Conservation (phyloP, 2,113 vertebrate genomes). For the Asarcornis scutulata region DNA sequence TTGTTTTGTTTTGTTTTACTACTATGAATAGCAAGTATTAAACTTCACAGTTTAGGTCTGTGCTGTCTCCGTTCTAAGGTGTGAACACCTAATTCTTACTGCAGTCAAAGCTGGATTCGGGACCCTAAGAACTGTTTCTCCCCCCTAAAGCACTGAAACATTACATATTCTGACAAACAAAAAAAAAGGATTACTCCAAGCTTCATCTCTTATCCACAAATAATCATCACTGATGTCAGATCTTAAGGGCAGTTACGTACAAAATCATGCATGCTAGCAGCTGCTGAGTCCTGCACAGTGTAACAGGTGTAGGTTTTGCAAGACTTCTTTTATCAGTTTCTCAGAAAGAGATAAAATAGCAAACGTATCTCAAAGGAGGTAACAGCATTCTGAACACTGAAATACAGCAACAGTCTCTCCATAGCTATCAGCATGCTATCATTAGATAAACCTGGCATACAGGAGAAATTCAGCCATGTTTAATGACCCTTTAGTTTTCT, state of each 20-base stretch:
- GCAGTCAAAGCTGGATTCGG: not conserved
- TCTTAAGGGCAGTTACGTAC: not conserved
- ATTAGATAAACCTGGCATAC: not conserved
- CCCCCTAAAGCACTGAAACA: not conserved
- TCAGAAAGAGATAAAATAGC: not conserved
- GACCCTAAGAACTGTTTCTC: not conserved
- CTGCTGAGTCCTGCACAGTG: not conserved
- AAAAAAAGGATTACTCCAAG: not conserved
- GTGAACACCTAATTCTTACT: not conserved
- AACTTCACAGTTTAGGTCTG: not conserved
- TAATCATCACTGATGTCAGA: not conserved
- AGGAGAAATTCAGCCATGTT: accelerated
- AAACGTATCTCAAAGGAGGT: not conserved
- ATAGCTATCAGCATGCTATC: not conserved
- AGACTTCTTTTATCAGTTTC: not conserved
- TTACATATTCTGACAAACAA: not conserved
- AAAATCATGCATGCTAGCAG: not conserved
- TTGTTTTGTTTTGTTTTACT: not conserved
- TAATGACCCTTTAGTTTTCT: not conserved
- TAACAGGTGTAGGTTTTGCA: not conserved
- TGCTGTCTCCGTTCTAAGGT: not conserved
- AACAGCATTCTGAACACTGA: not conserved
- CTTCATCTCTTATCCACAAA: not conserved
- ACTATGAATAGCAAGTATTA: not conserved
- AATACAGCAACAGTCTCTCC: not conserved